phyloP scores from a whole-genome alignment of 2,797 vertebrate species.

The Tympanoctomys barrerae region DNA sequence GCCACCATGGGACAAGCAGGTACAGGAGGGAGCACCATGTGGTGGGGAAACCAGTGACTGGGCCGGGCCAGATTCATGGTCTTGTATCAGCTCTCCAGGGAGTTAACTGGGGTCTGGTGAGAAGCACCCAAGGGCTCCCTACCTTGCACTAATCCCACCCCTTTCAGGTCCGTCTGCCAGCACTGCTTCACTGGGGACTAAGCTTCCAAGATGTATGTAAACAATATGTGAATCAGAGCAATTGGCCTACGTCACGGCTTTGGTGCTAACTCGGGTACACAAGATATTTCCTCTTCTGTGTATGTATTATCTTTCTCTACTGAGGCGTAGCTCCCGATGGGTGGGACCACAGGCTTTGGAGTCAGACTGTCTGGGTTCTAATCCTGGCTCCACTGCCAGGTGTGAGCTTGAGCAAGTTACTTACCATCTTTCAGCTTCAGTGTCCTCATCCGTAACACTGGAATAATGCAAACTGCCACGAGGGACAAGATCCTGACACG shows the following conservation, averaged over 20 bases:
- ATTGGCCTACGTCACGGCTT: neutral
- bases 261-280: neutral
- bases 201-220: neutral
- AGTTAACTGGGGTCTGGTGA: neutral
- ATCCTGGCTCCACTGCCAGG: neutral
- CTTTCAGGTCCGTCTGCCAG: neutral
- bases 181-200: neutral
- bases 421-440: neutral
- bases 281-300: neutral
- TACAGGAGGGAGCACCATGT: neutral
- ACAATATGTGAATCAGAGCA: too few relatives aligned
- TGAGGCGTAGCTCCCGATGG: neutral
- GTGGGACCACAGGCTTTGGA: neutral
- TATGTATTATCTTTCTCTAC: rapidly evolving
- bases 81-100: neutral
- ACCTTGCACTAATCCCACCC: neutral
- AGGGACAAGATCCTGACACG: neutral
- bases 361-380: neutral
- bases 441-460: neutral
- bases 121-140: neutral
- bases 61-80: neutral
- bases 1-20: neutral
- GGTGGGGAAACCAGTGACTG: neutral
- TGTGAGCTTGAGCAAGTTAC: neutral
- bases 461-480: neutral